phyloP scores from a whole-genome alignment of 2,888 invertebrate genomes.

The Ochlodes sylvanus region DNA sequence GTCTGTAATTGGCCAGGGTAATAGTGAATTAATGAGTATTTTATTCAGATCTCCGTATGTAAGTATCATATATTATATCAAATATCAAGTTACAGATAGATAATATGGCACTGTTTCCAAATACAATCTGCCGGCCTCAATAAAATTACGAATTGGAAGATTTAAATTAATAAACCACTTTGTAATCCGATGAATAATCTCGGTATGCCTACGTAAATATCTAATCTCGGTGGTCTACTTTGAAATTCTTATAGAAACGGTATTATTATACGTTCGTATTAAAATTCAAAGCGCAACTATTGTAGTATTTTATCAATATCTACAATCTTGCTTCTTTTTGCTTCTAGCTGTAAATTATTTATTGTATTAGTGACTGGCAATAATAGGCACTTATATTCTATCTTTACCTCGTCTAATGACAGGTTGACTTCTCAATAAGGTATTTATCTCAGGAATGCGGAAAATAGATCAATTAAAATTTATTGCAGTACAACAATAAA shows the following conservation, averaged over 20 bases:
- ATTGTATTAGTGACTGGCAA: neutral
- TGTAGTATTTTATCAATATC: too few species aligned
- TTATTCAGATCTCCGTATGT: constrained; percentile 19
- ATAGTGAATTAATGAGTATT: constrained; percentile 17
- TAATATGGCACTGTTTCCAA: neutral
- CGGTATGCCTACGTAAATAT: too few species aligned
- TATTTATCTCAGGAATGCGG: constrained; percentile 12
- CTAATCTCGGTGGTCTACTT: too few species aligned
- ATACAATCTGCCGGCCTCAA: neutral
- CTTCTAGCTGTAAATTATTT: too few species aligned
- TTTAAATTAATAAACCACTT: neutral
- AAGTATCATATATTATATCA: constrained; percentile 21
- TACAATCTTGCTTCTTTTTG: too few species aligned
- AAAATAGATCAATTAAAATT: constrained; percentile 10
- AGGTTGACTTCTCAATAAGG: constrained; percentile 8
- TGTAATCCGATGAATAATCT: neutral
- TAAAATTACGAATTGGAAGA: neutral
- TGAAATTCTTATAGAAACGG: too few species aligned
- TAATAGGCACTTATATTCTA: neutral
- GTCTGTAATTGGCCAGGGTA: constrained; percentile 30
- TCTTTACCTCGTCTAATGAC: neutral
- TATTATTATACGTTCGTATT: too few species aligned
- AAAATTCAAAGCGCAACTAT: too few species aligned
- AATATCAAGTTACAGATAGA: constrained; percentile 25
- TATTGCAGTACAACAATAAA: constrained; percentile 5